Base-by-base conservation (phyloP, 2,888 invertebrate species). In the Patella caerulea region DNA sequence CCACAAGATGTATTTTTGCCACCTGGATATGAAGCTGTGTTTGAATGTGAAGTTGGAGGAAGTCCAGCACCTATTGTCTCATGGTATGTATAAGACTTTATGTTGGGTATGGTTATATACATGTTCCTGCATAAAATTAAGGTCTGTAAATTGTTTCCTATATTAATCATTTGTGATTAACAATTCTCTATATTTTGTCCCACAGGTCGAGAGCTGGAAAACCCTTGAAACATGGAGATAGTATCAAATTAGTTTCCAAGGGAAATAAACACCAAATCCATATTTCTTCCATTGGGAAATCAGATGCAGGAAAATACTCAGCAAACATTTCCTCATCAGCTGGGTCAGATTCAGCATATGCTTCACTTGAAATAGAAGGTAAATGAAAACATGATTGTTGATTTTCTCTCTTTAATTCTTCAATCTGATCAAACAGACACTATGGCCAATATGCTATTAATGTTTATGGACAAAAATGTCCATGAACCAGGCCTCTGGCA, bases 211-310 rank as follows among this genome's bases (percentile, higher is more conserved):
- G 96, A 2, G 94, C 96, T 71, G 97, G 97, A 55, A 95, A 95
- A 59, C 96, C 96, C 90, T 94, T 95, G 88, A 92, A 97, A 76
- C 95, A 96, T 90, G 94, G 96, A 9, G 94, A 94, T 83, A 94
- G 95, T 0, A 94, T 96, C 0, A 96, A 96, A 92, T 95, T 95
- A 83, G 93, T 94, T 70, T 96, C 97, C 89, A 96, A 96, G 85
- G 97, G 97, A 19, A 96, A 86, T 72, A 96, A 96, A 96, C 96
- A 96, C 78, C 79, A 80, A 73, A 82, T 88, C 24, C 75, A 79
- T 71, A 82, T 88, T 52, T 78, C 76, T 17, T 78, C 81, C 59
- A 82, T 85, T 53, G 78, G 82, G 12, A 81, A 79, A 11, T 75
- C 78, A 19, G 86, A 88, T 59, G 84, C 84, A 70, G 88, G 87